A percentile compares a stretch with the other conserved stretches of the same genome.
Conservation (phyloP, 2,888 invertebrate genomes). For the Xanthorhoe designata region DNA sequence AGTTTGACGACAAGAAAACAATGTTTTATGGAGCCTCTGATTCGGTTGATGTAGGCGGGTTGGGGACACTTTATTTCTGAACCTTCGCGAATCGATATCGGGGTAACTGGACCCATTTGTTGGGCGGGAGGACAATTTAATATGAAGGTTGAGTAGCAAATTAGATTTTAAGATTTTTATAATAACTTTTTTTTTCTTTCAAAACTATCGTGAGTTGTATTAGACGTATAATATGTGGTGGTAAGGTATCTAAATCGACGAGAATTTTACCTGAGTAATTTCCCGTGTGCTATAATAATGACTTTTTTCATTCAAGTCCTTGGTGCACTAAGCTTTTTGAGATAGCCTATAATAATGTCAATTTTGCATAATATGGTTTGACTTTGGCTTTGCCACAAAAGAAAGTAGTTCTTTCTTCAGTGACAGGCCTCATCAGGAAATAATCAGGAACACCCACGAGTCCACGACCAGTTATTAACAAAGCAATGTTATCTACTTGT, state of each 20-base stretch:
- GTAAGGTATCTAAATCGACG: too few species aligned
- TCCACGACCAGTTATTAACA: background rate
- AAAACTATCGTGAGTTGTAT: too few species aligned
- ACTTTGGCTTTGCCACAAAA: background rate
- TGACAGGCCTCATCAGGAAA: conserved; percentile 4
- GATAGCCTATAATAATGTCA: background rate
- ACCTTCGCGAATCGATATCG: conserved; percentile 34
- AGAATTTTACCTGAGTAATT: too few species aligned
- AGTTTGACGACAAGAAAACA: conserved; percentile 10
- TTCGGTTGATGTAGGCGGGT: conserved; percentile 18
- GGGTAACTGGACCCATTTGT: conserved; percentile 20
- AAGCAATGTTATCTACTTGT: conserved; percentile 7
- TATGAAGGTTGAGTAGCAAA: background rate
- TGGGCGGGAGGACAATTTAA: conserved; percentile 10
- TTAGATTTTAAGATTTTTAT: background rate
- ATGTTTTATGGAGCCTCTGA: conserved; percentile 17
- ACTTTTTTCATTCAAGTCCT: too few species aligned
- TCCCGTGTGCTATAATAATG: too few species aligned
- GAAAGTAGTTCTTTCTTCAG: background rate
- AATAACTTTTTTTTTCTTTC: background rate
- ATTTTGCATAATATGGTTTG: too few species aligned
- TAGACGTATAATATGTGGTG: too few species aligned
- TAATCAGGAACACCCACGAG: background rate
- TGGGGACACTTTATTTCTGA: conserved; percentile 34
- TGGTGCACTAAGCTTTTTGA: too few species aligned